Conservation (phyloP, 2,113 vertebrate genomes). For the Meleagris gallopavo region DNA sequence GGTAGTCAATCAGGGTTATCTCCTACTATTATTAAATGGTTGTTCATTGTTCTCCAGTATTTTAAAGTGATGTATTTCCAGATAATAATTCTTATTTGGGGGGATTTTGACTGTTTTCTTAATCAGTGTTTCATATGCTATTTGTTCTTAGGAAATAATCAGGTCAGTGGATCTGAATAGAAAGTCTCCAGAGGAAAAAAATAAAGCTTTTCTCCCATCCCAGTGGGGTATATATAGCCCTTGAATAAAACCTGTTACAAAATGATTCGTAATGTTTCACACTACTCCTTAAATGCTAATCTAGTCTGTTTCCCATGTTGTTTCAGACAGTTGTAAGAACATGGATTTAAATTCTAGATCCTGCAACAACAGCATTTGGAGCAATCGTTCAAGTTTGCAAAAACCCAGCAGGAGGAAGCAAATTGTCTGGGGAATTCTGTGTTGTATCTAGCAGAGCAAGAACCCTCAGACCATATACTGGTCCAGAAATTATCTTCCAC, state of each 20-base stretch:
- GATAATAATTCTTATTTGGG: neutral
- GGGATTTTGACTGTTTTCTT: neutral
- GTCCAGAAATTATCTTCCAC: neutral
- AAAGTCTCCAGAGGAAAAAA: neutral
- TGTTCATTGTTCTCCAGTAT: neutral
- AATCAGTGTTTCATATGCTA: neutral
- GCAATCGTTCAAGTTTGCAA: neutral
- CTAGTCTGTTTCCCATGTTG: neutral
- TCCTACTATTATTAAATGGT: neutral
- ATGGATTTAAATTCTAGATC: neutral
- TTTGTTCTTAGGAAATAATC: neutral
- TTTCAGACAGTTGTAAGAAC: neutral
- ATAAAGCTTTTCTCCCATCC: rapidly evolving
- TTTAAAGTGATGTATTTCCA: neutral
- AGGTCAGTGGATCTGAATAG: neutral
- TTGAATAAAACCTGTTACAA: neutral
- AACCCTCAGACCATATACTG: neutral
- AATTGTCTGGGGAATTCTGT: neutral
- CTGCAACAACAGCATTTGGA: rapidly evolving
- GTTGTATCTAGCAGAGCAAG: neutral
- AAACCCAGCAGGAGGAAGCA: neutral
- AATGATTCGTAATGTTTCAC: neutral
- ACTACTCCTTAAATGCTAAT: neutral
- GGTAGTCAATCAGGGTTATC: neutral
- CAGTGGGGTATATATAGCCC: neutral